phyloP scores from a whole-genome alignment of 2,797 vertebrate species.

The Channallabes apus region DNA sequence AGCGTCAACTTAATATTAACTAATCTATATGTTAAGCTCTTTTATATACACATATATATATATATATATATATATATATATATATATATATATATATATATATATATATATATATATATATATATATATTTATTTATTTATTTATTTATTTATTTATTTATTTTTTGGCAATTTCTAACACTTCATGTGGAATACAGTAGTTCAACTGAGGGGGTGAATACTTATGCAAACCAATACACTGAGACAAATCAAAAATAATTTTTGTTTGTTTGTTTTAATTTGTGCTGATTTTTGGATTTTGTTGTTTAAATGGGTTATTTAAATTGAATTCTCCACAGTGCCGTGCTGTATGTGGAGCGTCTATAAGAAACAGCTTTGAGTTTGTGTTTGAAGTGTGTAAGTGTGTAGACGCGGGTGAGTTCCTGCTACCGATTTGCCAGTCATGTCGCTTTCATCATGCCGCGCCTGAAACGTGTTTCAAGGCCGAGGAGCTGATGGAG shows the following conservation, averaged over 20 bases:
- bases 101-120: no score
- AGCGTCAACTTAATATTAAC: no score
- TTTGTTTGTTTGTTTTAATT: no score
- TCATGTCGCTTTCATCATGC: conserved; percentile 25
- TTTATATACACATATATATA: no score
- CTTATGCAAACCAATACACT: no score
- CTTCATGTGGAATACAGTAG: background rate
- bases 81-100: background rate
- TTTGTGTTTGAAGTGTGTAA: conserved; percentile 56
- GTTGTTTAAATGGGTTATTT: background rate
- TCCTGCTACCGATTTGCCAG: conserved; percentile 18
- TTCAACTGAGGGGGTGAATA: background rate
- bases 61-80: no score
- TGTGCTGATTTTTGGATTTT: background rate
- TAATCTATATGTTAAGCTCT: no score
- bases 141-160: no score
- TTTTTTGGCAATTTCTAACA: background rate
- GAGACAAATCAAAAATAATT: background rate
- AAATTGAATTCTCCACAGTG: conserved; percentile 34
- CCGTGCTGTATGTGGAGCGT: conserved; percentile 1
- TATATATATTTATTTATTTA: background rate
- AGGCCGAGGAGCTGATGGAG: conserved; percentile 8
- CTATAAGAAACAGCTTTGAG: conserved; percentile 23
- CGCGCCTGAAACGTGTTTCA: conserved; percentile 18
- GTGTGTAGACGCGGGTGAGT: conserved; percentile 44